Percentiles rank a stretch among this genome's conserved stretches.
phyloP scores from a whole-genome alignment of 2,888 invertebrate species.

The Acanthacorydalis orientalis region DNA sequence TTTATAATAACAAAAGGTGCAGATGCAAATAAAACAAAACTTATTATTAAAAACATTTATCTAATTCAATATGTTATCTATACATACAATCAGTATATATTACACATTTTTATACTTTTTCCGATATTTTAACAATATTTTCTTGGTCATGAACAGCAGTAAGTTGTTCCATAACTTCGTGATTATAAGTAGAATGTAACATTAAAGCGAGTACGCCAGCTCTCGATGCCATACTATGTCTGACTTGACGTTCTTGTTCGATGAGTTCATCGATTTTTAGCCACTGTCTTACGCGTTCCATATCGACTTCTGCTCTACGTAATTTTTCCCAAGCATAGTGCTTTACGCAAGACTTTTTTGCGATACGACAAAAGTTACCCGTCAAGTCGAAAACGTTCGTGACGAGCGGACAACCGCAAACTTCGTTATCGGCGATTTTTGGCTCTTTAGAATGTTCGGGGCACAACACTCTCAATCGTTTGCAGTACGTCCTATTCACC shows the following conservation, averaged over 20 bases:
- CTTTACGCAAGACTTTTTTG: slow-evolving; percentile 78
- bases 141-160: slow-evolving; percentile 34
- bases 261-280: slow-evolving; percentile 82
- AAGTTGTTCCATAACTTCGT: slow-evolving; percentile 69
- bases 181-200: slow-evolving; percentile 94
- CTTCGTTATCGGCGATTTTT: slow-evolving; percentile 70
- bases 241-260: slow-evolving; percentile 80
- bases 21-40: neutral
- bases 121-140: slow-evolving; percentile 21
- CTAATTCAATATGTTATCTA: neutral
- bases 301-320: slow-evolving; percentile 83
- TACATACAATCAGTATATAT: neutral
- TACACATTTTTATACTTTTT: neutral
- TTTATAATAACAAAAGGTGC: too few species aligned
- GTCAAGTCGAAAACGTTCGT: slow-evolving; percentile 68
- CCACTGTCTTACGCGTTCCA: slow-evolving; percentile 87
- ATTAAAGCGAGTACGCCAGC: slow-evolving; percentile 86
- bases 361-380: slow-evolving; percentile 72
- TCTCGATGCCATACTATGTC: slow-evolving; percentile 54
- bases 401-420: slow-evolving; percentile 87
- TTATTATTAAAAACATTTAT: neutral
- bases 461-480: slow-evolving; percentile 83
- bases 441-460: slow-evolving; percentile 95
- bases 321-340: slow-evolving; percentile 96
- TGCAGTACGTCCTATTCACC: slow-evolving; percentile 82